phyloP scores from a whole-genome alignment of 2,888 invertebrate species.

The Hypolimnas misippus region DNA sequence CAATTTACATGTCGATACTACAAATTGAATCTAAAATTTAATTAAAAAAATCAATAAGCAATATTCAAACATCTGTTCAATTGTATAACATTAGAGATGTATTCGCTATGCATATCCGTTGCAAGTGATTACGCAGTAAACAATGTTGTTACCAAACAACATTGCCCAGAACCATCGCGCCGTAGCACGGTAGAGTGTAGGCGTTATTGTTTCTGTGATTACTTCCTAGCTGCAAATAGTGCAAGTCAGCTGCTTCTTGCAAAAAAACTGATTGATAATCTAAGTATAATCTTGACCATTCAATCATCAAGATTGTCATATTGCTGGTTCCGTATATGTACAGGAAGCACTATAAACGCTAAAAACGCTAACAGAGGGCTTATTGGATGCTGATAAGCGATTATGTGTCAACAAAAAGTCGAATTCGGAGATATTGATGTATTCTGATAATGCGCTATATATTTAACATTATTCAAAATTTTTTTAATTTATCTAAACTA shows the following conservation, averaged over 20 bases:
- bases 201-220: constrained; percentile 42
- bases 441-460: too few species aligned
- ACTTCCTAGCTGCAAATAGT: constrained; percentile 39
- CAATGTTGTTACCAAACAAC: constrained; percentile 37
- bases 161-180: constrained; percentile 36
- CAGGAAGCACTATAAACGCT: too few species aligned
- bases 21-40: too few species aligned
- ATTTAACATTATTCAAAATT: too few species aligned
- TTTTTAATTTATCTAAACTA: too few species aligned
- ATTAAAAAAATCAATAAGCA: too few species aligned
- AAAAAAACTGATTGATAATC: neutral
- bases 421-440: too few species aligned
- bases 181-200: constrained; percentile 34
- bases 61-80: too few species aligned
- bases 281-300: neutral
- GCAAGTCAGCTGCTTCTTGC: constrained; percentile 29
- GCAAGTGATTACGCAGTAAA: constrained; percentile 38
- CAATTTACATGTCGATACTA: too few species aligned
- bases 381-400: too few species aligned
- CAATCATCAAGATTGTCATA: neutral
- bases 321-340: neutral
- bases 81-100: constrained; percentile 28
- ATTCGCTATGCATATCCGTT: constrained; percentile 35
- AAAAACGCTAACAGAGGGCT: too few species aligned
- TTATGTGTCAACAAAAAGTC: too few species aligned